phyloP scores from a whole-genome alignment of 2,888 invertebrate species.

The Aphodius granarius region DNA sequence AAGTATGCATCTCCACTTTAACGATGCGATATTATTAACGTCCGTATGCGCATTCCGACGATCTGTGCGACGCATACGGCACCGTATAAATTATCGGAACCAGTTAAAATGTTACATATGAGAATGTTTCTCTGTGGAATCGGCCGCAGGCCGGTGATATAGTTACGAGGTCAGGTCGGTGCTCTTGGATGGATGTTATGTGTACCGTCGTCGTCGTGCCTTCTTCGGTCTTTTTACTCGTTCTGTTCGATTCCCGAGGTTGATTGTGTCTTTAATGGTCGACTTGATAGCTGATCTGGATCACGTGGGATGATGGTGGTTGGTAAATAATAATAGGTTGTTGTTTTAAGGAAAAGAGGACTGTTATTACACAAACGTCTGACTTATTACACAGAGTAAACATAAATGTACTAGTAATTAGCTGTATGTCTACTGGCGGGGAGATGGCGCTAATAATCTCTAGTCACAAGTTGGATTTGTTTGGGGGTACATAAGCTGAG shows the following conservation, averaged over 20 bases:
- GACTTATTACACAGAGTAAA: no score
- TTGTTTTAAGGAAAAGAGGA: no score
- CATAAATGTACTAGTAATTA: no score
- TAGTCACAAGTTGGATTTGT: no score
- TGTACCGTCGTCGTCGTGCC: background rate
- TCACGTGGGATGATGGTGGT: background rate
- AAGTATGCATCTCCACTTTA: background rate
- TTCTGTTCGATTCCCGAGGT: background rate
- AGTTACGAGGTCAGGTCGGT: background rate
- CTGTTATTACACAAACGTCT: no score
- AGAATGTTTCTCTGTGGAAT: background rate
- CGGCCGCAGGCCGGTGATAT: background rate
- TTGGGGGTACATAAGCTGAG: no score
- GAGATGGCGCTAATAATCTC: no score
- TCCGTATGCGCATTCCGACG: background rate
- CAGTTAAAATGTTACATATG: background rate
- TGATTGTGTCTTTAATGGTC: background rate
- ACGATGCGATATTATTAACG: constrained; percentile 11
- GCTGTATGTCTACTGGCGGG: no score
- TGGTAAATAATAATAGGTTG: no score
- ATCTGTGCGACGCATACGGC: background rate
- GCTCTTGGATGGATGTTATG: background rate
- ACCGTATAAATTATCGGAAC: background rate
- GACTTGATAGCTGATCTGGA: background rate
- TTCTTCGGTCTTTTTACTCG: background rate